Base-by-base conservation (phyloP, 2,888 invertebrate genomes). In the Temnothorax unifasciatus region DNA sequence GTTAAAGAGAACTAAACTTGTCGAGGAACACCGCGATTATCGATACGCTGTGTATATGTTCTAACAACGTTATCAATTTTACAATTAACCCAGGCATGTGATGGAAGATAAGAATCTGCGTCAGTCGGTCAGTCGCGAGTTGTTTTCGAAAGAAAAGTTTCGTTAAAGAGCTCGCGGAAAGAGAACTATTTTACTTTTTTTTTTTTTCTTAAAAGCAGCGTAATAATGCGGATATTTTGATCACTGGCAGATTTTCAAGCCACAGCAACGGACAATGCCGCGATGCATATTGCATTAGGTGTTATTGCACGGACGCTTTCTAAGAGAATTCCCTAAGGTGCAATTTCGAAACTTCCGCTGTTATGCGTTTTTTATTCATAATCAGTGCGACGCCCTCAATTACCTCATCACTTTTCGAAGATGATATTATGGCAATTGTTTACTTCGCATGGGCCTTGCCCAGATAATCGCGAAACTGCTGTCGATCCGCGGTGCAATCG, bases 321-420 rank as follows among this genome's bases (percentile, higher is more conserved):
- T 4, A 38, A 13, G 57, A 1, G 8, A 47, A 71, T 50, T 18
- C 47, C 9, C 59, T 18, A 4, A 11, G 29, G n/a, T 18, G 34
- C 44, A 81, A 73, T 71, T 73, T 82, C 29, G 29, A 64, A 84
- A 84, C 66, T 84, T 84, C 82, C 9, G 34, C 59, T 25, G 38
- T 61, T 71, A 47, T 59, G 9, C 38, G 21, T 59, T 71, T 79
- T 79, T 79, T 79, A 61, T 79, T 79, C 47, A 61, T 41, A 71
- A 79, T 38, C 21, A 15, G 57, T 18, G 38, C 47, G 59, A 71
- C 25, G 47, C 5, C 5, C 34, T 47, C 38, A 3, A 71, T 79
- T 71, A 59, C 13, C 44, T 34, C 34, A 34, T 71, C 47, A 38
- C 38, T 59, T 34, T 34, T 47, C 21, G 57, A 69, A 47, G 13